phyloP scores from a whole-genome alignment of 2,888 invertebrate genomes.

The Hypercompe scribonia region DNA sequence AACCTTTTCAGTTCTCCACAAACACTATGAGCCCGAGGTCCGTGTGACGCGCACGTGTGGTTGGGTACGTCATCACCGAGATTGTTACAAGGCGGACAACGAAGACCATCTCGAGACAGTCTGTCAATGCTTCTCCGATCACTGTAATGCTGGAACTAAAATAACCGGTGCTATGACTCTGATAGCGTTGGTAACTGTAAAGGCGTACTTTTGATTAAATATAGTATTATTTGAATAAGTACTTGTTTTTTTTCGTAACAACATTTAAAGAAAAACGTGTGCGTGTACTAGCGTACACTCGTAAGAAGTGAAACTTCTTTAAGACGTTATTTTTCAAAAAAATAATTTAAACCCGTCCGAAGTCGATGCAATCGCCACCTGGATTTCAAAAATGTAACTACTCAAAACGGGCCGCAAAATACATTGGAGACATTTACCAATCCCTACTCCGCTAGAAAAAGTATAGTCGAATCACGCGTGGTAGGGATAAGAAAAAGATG shows the following conservation, averaged over 20 bases:
- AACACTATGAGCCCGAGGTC: constrained; percentile 72
- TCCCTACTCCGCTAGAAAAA: too few relatives aligned
- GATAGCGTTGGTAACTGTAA: constrained; percentile 13
- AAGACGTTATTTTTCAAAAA: too few relatives aligned
- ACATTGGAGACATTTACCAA: too few relatives aligned
- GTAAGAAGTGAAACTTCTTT: too few relatives aligned
- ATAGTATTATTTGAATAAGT: constrained; percentile 33
- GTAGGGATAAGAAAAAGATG: too few relatives aligned
- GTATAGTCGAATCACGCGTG: too few relatives aligned
- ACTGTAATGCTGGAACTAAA: constrained; percentile 80
- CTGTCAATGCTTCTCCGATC: constrained; percentile 88
- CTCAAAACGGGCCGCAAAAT: too few relatives aligned
- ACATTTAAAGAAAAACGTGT: not conserved
- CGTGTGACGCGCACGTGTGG: constrained; percentile 89
- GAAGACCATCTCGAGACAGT: constrained; percentile 88
- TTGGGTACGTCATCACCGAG: constrained; percentile 79
- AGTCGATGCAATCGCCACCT: too few relatives aligned
- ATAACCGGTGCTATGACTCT: not conserved
- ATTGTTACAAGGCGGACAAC: constrained; percentile 88
- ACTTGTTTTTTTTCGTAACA: constrained; percentile 15
- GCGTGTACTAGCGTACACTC: too few relatives aligned
- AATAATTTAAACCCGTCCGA: too few relatives aligned
- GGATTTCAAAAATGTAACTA: too few relatives aligned
- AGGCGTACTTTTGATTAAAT: constrained; percentile 33
- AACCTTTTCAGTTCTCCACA: constrained; percentile 69